Evolutionary conservation across 1,140 invertebrate species (phyloP).

Genomic region (Drosophila parvula): DNA sequence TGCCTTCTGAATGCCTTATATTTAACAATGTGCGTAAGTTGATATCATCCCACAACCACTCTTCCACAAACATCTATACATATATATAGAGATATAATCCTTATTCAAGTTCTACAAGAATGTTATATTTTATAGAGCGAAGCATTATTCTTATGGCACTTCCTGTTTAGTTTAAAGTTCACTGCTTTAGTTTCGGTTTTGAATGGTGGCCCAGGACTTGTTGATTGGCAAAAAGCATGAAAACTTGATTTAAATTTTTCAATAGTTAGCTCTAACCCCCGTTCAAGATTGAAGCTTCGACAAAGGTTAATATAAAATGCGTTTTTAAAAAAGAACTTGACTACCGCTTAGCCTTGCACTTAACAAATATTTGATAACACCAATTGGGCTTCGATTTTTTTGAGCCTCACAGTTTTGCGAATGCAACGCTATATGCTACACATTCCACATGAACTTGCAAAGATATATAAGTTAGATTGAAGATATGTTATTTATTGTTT

Average conservation of each 20-base stretch:
- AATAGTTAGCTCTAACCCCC: slow-evolving; percentile 28
- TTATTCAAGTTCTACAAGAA: slow-evolving; percentile 8
- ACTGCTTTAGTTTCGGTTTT: slow-evolving; percentile 70
- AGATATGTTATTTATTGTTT: not conserved
- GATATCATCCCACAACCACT: slow-evolving; percentile 4
- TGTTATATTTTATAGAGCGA: slow-evolving; percentile 32
- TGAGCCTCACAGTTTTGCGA: not conserved
- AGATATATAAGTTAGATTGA: not conserved
- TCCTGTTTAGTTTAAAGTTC: slow-evolving; percentile 64
- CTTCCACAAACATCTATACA: slow-evolving; percentile 1
- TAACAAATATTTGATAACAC: slow-evolving; percentile 1
- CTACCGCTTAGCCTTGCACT: slow-evolving; percentile 48
- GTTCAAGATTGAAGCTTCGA: slow-evolving; percentile 63
- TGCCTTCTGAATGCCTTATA: slow-evolving; percentile 4
- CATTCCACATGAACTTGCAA: not conserved
- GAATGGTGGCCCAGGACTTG: slow-evolving; percentile 52
- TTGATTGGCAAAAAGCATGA: slow-evolving; percentile 69
- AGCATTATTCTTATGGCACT: slow-evolving; percentile 64
- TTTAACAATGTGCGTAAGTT: slow-evolving; percentile 33
- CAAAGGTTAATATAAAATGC: slow-evolving; percentile 17
- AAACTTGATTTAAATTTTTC: slow-evolving; percentile 33
- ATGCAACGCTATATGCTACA: not conserved
- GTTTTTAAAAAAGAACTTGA: slow-evolving; percentile 12
- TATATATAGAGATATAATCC: slow-evolving; percentile 12
- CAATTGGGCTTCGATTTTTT: slow-evolving; percentile 7